Evolutionary conservation across 2,797 vertebrate species (phyloP), one percentile per base, ranked within the genome.

Genomic region (Simalia tracyae): DNA sequence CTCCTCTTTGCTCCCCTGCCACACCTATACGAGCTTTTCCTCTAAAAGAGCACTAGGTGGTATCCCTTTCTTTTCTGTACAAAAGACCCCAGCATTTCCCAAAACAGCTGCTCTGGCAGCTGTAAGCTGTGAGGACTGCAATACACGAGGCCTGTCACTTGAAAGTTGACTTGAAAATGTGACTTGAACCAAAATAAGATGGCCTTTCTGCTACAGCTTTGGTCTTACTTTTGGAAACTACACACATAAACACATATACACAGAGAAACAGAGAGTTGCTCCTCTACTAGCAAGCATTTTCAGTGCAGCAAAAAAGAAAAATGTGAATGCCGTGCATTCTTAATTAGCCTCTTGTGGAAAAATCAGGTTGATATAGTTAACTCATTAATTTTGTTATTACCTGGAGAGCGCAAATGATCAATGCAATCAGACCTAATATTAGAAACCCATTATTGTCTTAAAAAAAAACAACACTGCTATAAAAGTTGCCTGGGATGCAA

Each of bases 31-130:
- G 93, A 97, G 98, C 97, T 97, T 98, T 98, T 98, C 98, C 98
- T 96, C 95, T 94, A 95, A 95, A 97, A 98, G 98, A 98, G 98
- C 98, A 98, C 98, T 99, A 99, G 98, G 98, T 99, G 98, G 98
- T 98, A 98, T 98, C 98, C 98, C 98, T 97, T 98, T 98, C 97
- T 98, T 98, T 98, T 95, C 93, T 95, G 95, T 96, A 95, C 91
- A 95, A 94, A 95, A 95, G 94, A 94, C 94, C n/a, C 5, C 95
- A 88, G 87, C 50, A 66, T 96, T 96, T 97, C 95, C 96, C 96
- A 87, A 92, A 97, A 95, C 96, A 97, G 42, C 0, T 59, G 91
- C 95, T 95, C 22, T 2, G 24, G 14, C 15, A 11, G 31, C 89
- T 50, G 6, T 24, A 28, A 36, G 89, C 86, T 5, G 87, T 94